Evolutionary conservation across 2,888 invertebrate genomes (phyloP).

Genomic region (Drymonia ruficornis): DNA sequence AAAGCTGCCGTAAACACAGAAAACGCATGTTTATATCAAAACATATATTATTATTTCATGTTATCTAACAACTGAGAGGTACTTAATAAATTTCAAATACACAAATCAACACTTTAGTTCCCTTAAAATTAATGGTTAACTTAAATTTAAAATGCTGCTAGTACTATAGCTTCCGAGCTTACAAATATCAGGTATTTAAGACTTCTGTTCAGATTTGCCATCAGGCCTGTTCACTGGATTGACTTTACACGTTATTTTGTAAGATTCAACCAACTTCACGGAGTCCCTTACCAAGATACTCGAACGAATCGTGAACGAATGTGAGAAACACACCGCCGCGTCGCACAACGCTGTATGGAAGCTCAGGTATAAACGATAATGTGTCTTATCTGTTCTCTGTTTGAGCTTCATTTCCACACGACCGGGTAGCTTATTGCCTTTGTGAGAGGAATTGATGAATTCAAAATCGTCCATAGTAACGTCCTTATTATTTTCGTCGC

Average conservation of each 20-base stretch:
- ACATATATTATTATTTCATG: conserved; percentile 21
- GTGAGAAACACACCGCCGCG: conserved; percentile 64
- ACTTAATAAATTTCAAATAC: conserved; percentile 19
- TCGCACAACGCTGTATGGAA: conserved; percentile 76
- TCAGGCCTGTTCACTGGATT: conserved; percentile 65
- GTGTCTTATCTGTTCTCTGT: conserved; percentile 70
- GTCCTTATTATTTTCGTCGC: conserved; percentile 66
- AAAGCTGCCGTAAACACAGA: neutral
- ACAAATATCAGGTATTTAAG: conserved; percentile 1
- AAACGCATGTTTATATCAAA: conserved; percentile 4
- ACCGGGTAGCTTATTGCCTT: conserved; percentile 70
- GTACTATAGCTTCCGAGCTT: conserved; percentile 23
- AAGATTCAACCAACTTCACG: conserved; percentile 76
- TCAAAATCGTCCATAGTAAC: conserved; percentile 74
- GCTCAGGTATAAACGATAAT: conserved; percentile 74
- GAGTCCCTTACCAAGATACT: conserved; percentile 75
- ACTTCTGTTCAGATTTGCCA: conserved; percentile 13
- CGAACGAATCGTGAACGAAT: conserved; percentile 73
- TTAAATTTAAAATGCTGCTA: conserved; percentile 28
- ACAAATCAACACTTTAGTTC: conserved; percentile 32
- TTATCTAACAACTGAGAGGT: conserved; percentile 26
- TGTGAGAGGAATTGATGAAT: conserved; percentile 62
- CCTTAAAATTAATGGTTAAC: conserved; percentile 44
- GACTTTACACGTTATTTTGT: conserved; percentile 80
- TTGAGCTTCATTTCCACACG: conserved; percentile 77